A percentile compares a stretch with the other conserved stretches of the same genome.
Evolutionary conservation across 2,888 invertebrate genomes (phyloP).

Genomic region (Globia sparganii): DNA sequence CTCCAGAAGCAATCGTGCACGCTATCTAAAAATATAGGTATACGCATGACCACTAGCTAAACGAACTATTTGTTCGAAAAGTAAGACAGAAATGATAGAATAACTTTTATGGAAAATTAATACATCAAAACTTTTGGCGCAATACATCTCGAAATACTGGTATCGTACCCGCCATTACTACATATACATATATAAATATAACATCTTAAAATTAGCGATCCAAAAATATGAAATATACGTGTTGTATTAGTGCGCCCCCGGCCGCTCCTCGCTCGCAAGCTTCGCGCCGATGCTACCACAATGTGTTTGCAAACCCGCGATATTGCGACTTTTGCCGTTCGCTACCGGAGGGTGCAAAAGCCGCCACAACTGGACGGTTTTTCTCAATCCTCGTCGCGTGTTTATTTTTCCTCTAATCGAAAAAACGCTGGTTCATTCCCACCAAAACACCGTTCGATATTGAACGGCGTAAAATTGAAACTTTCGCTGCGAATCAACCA

Average conservation of each 20-base stretch:
- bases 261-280: slow-evolving; percentile 81
- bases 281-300: slow-evolving; percentile 66
- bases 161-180: slow-evolving; percentile 88
- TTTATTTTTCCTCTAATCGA: slow-evolving; percentile 68
- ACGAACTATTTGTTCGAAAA: slow-evolving; percentile 83
- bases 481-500: slow-evolving; percentile 72
- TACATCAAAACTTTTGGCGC: slow-evolving; percentile 90
- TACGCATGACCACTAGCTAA: slow-evolving; percentile 90
- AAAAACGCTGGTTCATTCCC: slow-evolving; percentile 65
- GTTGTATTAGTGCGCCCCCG: slow-evolving; percentile 88
- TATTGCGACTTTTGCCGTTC: slow-evolving; percentile 81
- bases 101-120: slow-evolving; percentile 88
- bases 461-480: slow-evolving; percentile 61
- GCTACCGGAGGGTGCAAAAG: slow-evolving; percentile 87
- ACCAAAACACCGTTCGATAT: slow-evolving; percentile 64
- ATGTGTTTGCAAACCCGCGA: slow-evolving; percentile 47
- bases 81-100: slow-evolving; percentile 80
- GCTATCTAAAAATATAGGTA: slow-evolving; percentile 87
- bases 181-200: slow-evolving; percentile 91
- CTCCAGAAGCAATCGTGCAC: slow-evolving; percentile 88
- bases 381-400: slow-evolving; percentile 87
- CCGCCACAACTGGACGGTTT: slow-evolving; percentile 90
- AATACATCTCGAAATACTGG: slow-evolving; percentile 89
- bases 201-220: slow-evolving; percentile 91
- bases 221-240: slow-evolving; percentile 91